These are phyloP conservation scores for Nomada fabriciana DNA, from an alignment of 2,888 invertebrate genomes.

Conservation along the genomic window DNA sequence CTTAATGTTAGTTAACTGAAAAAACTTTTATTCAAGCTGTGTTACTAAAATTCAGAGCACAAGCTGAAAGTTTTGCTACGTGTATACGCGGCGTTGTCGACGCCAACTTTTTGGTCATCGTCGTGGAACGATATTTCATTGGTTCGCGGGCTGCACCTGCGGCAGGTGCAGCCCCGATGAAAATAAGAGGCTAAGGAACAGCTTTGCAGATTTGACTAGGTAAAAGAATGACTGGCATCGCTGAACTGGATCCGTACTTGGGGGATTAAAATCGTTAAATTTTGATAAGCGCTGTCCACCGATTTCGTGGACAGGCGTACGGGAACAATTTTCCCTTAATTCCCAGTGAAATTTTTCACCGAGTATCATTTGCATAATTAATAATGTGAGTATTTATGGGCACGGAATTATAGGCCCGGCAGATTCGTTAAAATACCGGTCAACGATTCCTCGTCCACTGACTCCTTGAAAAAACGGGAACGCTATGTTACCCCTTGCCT, in stretches of 20 bases:
- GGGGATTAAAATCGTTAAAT: slow-evolving; percentile 23
- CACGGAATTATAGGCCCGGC: no score
- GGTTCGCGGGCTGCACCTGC: slow-evolving; percentile 61
- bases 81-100: neutral
- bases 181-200: slow-evolving; percentile 50
- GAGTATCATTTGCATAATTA: neutral
- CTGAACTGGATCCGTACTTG: slow-evolving; percentile 16
- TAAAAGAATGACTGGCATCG: slow-evolving; percentile 44
- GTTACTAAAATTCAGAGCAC: neutral
- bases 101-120: slow-evolving; percentile 56
- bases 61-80: neutral
- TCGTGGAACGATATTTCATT: slow-evolving; percentile 55
- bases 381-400: neutral
- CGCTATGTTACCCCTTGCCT: neutral
- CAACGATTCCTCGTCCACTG: neutral
- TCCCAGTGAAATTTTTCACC: neutral
- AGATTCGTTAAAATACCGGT: neutral
- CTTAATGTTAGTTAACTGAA: slow-evolving; percentile 5
- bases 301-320: neutral
- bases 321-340: neutral
- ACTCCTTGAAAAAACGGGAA: neutral
- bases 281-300: neutral
- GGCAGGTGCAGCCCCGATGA: slow-evolving; percentile 58
- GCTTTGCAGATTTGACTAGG: slow-evolving; percentile 63
- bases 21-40: slow-evolving; percentile 10